Evolutionary conservation across 2,797 vertebrate species (phyloP), one percentile per base, ranked within the genome.

Genomic region (Cephalopachus bancanus): DNA sequence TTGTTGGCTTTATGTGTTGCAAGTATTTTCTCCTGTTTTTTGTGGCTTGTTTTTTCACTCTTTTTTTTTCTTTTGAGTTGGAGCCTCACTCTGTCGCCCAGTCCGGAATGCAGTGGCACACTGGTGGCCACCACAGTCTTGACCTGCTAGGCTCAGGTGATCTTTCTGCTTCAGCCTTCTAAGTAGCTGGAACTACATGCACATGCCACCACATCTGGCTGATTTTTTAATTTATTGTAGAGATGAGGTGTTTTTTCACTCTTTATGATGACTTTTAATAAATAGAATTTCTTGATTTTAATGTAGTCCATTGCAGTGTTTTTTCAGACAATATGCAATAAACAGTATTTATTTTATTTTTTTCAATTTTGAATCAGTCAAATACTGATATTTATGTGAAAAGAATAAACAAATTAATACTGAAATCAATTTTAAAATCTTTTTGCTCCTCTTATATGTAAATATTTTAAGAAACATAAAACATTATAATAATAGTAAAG

Each of bases 241-340:
- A 44, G 44, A 44, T 5, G 44, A 44, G 44, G 44, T 44, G 44
- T 44, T 55, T 53, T 92, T 74, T 69, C n/a, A 24, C 15, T 53
- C 19, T 89, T 89, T 60, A 51, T 14, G 30, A 5, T 85, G 6
- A 19, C 19, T 93, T 67, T 71, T 69, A 88, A 65, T 81, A 37
- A 85, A 51, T 9, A n/a, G 17, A 89, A 78, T 94, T 78, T 95
- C 24, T 89, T 69, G 3, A 64, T 28, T 93, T 81, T 83, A 83
- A 89, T 75, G 33, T 69, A 67, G 60, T 94, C 26, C 83, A 30
- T 76, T 89, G 91, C n/a, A 85, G 26, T 30, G 14, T 17, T 65
- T 76, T 76, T 49, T 80, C 69, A 91, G 85, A 67, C 44, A 87
- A 26, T 33, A 55, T 86, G 33, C 8, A 28, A 19, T 49, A 62